Base-by-base conservation (phyloP, 2,888 invertebrate species). In the Eremobia ochroleuca region DNA sequence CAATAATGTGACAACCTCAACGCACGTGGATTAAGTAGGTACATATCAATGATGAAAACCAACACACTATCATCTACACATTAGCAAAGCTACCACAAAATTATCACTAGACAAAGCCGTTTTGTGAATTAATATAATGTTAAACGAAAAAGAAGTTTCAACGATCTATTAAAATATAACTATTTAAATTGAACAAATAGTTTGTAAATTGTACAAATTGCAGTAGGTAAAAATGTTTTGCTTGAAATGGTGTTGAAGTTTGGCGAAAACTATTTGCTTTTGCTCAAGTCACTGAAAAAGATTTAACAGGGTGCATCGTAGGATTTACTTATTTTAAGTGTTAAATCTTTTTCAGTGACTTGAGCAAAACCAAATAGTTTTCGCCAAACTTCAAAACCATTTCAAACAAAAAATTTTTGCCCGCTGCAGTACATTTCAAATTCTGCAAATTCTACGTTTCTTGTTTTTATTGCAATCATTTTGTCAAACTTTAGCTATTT, bases 401-500 rank as follows among this genome's bases (percentile, higher is more conserved):
- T 28, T 18, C 13, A 18, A 37, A n/a, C 34, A 37, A 52, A 73
- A 40, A 25, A 8, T 15, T 6, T n/a, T 13, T 11, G 4, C 43
- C 2, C 55, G 71, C 65, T 68, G 66, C 73, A 72, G 71, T 79
- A 43, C 46, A n/a, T 65, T 67, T 55, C 2, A 78, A 79, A 71
- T 71, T 43, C 67, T 52, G 31, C 28, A 69, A 40, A 40, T 37
- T 21, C 1, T 3, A 15, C 0, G 15, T 67, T 52, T 66, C 34
- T 59, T 5, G 18, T 73, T 84, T 74, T 76, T 73, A 73, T 31
- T 80, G 69, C 73, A 65, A 77, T 72, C 77, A 40, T 84, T 81
- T 66, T 67, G 55, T 71, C 64, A 79, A 84, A 86, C 52, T 86
- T 87, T 25, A 15, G 58, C 77, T 34, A 46, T 81, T 49, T 46